A percentile compares a stretch with the other conserved stretches of the same genome.
These are phyloP conservation scores for Geophilus truncorum DNA, from an alignment of 2,888 invertebrate species.

Conservation along the genomic window DNA sequence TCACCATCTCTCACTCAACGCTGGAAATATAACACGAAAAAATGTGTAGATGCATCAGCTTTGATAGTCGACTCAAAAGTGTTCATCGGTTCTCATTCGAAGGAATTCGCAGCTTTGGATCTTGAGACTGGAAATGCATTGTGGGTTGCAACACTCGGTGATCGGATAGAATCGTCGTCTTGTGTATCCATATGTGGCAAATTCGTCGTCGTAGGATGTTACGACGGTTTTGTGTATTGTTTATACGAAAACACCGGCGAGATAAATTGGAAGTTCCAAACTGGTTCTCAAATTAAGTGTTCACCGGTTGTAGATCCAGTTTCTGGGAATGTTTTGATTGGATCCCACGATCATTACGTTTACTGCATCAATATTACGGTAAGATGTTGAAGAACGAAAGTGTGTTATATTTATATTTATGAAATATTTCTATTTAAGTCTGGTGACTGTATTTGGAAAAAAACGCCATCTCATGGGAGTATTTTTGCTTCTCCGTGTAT, in stretches of 20 bases:
- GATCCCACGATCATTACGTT: conserved; percentile 65
- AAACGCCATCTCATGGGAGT: conserved; percentile 51
- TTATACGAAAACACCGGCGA: conserved; percentile 55
- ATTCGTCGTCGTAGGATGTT: conserved; percentile 64
- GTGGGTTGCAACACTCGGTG: conserved; percentile 54
- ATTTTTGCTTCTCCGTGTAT: conserved; percentile 53
- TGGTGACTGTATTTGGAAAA: conserved; percentile 45
- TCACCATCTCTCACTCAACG: conserved; percentile 31
- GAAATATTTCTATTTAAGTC: conserved; percentile 37
- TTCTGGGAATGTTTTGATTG: conserved; percentile 57
- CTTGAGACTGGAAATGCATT: conserved; percentile 52
- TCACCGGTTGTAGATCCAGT: conserved; percentile 54
- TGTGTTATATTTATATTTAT: too few species aligned
- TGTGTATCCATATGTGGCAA: conserved; percentile 49
- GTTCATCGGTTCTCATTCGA: conserved; percentile 69
- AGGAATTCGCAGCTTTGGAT: conserved; percentile 60
- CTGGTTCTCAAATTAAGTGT: conserved; percentile 63
- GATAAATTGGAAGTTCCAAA: conserved; percentile 59
- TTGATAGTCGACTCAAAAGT: conserved; percentile 43
- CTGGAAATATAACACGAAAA: conserved; percentile 62
- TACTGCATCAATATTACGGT: conserved; percentile 59
- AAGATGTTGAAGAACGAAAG: too few species aligned
- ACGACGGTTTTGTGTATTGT: conserved; percentile 67
- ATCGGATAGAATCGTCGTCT: conserved; percentile 67
- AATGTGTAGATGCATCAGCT: conserved; percentile 79